These are phyloP conservation scores for Psophia crepitans DNA, from an alignment of 2,113 vertebrate genomes.

Conservation along the genomic window DNA sequence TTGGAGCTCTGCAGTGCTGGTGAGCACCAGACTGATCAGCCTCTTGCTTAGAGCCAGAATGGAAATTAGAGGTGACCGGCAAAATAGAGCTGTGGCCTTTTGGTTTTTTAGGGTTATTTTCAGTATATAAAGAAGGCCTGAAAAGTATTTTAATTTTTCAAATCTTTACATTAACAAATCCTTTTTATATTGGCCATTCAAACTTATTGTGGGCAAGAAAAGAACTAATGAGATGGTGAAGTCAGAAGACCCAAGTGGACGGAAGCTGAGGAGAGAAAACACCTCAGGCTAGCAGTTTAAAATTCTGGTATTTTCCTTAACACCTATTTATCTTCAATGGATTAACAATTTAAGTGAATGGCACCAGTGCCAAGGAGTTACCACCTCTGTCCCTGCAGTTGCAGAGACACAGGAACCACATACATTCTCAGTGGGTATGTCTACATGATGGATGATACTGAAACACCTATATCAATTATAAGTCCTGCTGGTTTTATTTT, in stretches of 20 bases:
- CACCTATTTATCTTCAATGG: neutral
- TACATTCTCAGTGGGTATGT: neutral
- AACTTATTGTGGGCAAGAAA: neutral
- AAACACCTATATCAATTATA: neutral
- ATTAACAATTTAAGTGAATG: constrained; percentile 26
- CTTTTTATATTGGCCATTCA: neutral
- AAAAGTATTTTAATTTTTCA: neutral
- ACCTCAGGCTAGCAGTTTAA: neutral
- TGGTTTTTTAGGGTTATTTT: rapidly evolving
- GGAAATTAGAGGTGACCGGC: neutral
- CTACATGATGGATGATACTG: neutral
- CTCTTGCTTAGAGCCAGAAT: neutral
- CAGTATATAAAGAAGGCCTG: neutral
- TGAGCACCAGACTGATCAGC: neutral
- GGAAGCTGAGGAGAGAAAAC: neutral
- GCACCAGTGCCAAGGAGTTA: neutral
- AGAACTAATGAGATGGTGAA: neutral
- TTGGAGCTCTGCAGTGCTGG: neutral
- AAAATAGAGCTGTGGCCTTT: neutral
- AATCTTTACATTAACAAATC: neutral
- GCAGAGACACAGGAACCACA: neutral
- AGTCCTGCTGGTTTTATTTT: neutral
- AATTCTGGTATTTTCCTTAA: neutral
- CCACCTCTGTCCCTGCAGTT: neutral
- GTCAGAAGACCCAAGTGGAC: neutral